Conservation (phyloP, 2,888 invertebrate species). For the Hypena proboscidalis region DNA sequence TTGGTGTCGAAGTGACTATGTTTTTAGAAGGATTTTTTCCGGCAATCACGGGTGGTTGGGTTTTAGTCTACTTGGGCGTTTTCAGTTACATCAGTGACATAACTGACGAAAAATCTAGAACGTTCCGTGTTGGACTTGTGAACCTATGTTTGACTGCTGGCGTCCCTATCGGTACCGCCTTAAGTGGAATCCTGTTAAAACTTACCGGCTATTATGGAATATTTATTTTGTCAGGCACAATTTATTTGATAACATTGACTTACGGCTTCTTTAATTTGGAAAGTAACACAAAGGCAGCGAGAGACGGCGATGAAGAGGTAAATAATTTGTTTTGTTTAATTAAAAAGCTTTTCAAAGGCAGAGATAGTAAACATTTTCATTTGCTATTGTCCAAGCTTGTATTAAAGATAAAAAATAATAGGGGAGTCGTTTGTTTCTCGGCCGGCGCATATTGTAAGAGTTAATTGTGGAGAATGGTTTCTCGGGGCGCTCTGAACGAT, state of each 20-base stretch:
- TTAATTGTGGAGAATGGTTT: constrained; percentile 11
- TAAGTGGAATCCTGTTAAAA: constrained; percentile 80
- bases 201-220: constrained; percentile 75
- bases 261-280: constrained; percentile 68
- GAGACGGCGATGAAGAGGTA: constrained; percentile 58
- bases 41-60: constrained; percentile 83
- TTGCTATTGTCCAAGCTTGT: background rate
- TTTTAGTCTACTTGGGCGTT: constrained; percentile 83
- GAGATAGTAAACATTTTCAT: background rate
- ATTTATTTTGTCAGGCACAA: constrained; percentile 60
- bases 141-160: constrained; percentile 86
- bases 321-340: constrained; percentile 8
- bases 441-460: constrained; percentile 3
- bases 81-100: constrained; percentile 87
- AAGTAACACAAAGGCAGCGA: constrained; percentile 61
- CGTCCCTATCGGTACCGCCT: constrained; percentile 82
- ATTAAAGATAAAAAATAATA: background rate
- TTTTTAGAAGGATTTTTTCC: constrained; percentile 82
- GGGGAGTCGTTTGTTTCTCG: constrained; percentile 1
- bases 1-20: constrained; percentile 82
- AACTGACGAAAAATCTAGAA: constrained; percentile 81
- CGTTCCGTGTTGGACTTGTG: constrained; percentile 85
- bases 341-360: background rate
- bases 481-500: constrained; percentile 3
- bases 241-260: constrained; percentile 71